Base-by-base conservation (phyloP, 1,140 invertebrate species). In the Littorina saxatilis region DNA sequence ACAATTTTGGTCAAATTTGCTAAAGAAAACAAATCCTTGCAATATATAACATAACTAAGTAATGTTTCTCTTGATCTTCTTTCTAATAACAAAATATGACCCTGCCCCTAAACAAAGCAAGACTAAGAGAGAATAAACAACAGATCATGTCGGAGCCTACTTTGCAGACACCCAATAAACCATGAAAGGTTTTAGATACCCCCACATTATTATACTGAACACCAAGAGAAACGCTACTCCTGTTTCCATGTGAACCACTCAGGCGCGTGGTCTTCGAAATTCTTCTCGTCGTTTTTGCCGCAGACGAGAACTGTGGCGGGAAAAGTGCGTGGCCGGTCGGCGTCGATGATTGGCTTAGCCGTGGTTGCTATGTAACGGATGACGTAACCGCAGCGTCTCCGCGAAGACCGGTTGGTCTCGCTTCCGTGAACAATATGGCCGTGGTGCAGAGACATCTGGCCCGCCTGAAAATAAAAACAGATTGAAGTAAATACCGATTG, bases 381-480 rank as follows among this genome's bases (percentile, higher is more conserved):
- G 82, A 89, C 88, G 80, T 80, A 89, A 32, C 88, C 88, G 79
- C 88, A 89, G 27, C 88, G 58, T 0, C 88, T 80, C 23, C 85
- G 82, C 9, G 52, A 43, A 20, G 87, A 88, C 23, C 61, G 80
- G 83, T 89, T 89, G 40, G 87, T 83, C 27, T 83, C 82, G 52
- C 87, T 88, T 70, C 88, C 88, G 77, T 89, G 88, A 17, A 89
- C 82, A 3, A 88, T 68, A 39, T 84, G 83, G 15, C 88, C 88
- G 58, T 87, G 83, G 63, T 89, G 88, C 7, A 88, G 79, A 27
- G 87, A 89, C 85, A 87, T 86, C 78, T 88, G 85, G 0, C 88
- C 88, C 1, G 88, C 86, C 66, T 78, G 58, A 7, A 23, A 27
- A 27, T n/a, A 61, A n/a, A n/a, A n/a, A n/a, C n/a, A n/a, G n/a